A percentile compares a stretch with the other conserved stretches of the same genome.
Conservation (phyloP, 1,140 invertebrate species). For the Aphaenogaster rudis region DNA sequence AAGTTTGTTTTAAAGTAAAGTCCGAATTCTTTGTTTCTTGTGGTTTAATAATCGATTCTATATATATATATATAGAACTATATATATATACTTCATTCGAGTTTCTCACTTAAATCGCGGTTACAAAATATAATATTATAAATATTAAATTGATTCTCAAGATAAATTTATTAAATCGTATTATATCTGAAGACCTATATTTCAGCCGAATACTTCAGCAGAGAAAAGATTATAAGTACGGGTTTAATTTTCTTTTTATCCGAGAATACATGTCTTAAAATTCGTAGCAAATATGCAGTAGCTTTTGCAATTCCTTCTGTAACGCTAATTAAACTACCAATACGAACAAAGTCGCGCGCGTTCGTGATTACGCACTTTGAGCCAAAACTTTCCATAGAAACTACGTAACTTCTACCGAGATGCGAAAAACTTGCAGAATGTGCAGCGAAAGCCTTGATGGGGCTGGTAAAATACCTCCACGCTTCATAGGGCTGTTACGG, state of each 20-base stretch:
- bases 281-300: background rate
- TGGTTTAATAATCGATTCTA: no score
- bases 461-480: background rate
- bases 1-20: no score
- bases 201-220: background rate
- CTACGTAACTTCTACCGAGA: background rate
- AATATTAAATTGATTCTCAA: constrained; percentile 4
- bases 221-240: background rate
- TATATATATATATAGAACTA: no score
- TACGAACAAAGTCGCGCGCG: background rate
- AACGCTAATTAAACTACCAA: constrained; percentile 31
- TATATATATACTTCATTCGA: background rate
- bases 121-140: background rate
- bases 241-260: background rate
- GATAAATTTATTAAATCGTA: background rate
- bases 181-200: background rate
- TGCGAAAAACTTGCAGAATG: background rate
- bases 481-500: background rate
- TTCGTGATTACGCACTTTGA: background rate
- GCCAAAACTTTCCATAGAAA: background rate
- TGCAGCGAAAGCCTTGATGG: background rate
- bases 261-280: background rate
- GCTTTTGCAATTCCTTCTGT: background rate
- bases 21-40: no score
- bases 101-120: background rate